phyloP scores from a whole-genome alignment of 2,888 invertebrate species.

The Lymantria monacha region DNA sequence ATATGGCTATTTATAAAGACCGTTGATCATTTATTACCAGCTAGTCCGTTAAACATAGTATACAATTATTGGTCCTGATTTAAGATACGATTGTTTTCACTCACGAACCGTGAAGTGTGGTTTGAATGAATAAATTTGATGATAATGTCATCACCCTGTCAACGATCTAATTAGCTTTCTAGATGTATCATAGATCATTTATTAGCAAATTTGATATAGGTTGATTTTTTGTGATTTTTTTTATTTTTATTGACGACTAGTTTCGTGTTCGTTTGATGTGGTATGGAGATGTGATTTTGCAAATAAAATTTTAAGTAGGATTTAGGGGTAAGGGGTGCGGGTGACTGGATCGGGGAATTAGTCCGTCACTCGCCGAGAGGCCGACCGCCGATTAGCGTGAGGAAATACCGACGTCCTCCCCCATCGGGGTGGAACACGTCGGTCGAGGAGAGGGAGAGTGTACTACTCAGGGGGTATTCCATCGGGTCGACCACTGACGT shows the following conservation, averaged over 20 bases:
- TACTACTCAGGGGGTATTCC: no score
- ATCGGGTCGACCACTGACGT: no score
- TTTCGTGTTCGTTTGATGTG: no score
- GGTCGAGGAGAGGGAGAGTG: no score
- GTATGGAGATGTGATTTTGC: no score
- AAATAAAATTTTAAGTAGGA: no score
- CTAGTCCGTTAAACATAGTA: slow-evolving; percentile 16
- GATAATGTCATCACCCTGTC: slow-evolving; percentile 43
- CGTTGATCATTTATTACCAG: slow-evolving; percentile 9
- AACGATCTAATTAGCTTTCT: slow-evolving; percentile 28
- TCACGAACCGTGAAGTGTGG: slow-evolving; percentile 23
- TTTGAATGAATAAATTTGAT: slow-evolving; percentile 31
- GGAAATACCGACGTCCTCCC: no score
- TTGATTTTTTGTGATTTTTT: neutral
- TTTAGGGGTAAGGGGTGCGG: no score
- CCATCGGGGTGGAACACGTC: no score
- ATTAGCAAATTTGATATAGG: neutral
- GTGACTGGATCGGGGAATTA: no score
- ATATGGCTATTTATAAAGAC: slow-evolving; percentile 12
- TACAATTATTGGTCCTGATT: slow-evolving; percentile 19
- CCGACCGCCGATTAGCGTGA: no score
- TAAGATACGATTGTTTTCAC: slow-evolving; percentile 30
- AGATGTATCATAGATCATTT: neutral
- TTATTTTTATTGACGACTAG: neutral
- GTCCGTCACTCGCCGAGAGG: no score